phyloP scores from a whole-genome alignment of 2,888 invertebrate genomes.

The Apoderus coryli region DNA sequence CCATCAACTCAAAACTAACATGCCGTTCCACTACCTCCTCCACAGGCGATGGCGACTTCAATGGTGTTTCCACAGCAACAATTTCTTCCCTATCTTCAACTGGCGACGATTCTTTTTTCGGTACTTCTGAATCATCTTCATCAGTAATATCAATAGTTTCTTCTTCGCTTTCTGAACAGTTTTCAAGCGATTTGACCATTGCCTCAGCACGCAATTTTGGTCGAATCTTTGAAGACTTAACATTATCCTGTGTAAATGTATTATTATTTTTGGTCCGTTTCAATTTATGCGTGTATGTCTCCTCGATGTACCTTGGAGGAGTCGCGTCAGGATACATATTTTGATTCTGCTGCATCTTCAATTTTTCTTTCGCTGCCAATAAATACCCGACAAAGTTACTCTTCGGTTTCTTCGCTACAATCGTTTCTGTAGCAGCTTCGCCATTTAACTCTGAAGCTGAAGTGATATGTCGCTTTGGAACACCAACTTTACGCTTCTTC shows the following conservation, averaged over 20 bases:
- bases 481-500: constrained; percentile 69
- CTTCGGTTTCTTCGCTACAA: constrained; percentile 68
- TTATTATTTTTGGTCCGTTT: constrained; percentile 25
- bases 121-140: constrained; percentile 16
- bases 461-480: constrained; percentile 55
- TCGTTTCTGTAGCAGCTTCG: constrained; percentile 60
- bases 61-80: constrained; percentile 15
- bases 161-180: constrained; percentile 35
- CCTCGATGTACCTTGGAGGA: constrained; percentile 35
- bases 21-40: constrained; percentile 19
- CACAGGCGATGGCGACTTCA: constrained; percentile 13
- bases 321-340: constrained; percentile 35
- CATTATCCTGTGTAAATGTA: constrained; percentile 19
- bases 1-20: no score
- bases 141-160: constrained; percentile 13
- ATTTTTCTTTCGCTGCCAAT: constrained; percentile 46
- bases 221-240: constrained; percentile 43
- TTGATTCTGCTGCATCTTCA: constrained; percentile 32
- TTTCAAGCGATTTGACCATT: constrained; percentile 44
- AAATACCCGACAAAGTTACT: constrained; percentile 51
- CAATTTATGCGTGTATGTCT: constrained; percentile 21
- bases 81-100: constrained; percentile 15
- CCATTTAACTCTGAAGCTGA: constrained; percentile 37
- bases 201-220: constrained; percentile 61
- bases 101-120: constrained; percentile 24